A percentile compares a stretch with the other conserved stretches of the same genome.
phyloP scores from a whole-genome alignment of 37 sponge, comb jelly and placozoan species.

The Eunapius fragilis region DNA sequence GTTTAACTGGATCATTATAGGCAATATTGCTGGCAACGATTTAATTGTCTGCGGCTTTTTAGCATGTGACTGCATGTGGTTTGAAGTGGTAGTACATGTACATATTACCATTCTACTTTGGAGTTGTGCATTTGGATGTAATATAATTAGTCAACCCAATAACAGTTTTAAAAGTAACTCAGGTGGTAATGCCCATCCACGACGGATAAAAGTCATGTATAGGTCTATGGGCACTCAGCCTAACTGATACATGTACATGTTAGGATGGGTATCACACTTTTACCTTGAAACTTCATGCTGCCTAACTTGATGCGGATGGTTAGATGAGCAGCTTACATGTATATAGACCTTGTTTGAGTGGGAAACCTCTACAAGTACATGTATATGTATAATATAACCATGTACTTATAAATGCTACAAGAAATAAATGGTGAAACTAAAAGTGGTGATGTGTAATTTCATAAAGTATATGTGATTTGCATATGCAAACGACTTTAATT shows the following conservation, averaged over 20 bases:
- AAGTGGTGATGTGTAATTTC: background rate
- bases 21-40: background rate
- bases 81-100: background rate
- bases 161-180: background rate
- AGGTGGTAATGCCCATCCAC: background rate
- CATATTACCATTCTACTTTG: background rate
- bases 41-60: background rate
- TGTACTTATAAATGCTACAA: background rate
- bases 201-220: background rate
- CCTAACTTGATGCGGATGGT: background rate
- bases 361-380: background rate
- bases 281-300: background rate
- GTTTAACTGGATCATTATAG: background rate
- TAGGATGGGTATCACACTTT: no score
- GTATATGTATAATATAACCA: background rate
- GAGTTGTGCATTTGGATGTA: background rate
- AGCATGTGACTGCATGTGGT: background rate
- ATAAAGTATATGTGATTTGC: background rate
- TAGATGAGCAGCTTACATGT: background rate
- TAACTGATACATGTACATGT: no score
- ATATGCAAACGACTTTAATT: background rate
- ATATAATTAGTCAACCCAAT: no score
- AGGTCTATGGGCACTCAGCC: no score
- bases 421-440: background rate
- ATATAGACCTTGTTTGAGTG: background rate